Conservation (phyloP, 2,113 vertebrate species). For the Leucopsar rothschildi region DNA sequence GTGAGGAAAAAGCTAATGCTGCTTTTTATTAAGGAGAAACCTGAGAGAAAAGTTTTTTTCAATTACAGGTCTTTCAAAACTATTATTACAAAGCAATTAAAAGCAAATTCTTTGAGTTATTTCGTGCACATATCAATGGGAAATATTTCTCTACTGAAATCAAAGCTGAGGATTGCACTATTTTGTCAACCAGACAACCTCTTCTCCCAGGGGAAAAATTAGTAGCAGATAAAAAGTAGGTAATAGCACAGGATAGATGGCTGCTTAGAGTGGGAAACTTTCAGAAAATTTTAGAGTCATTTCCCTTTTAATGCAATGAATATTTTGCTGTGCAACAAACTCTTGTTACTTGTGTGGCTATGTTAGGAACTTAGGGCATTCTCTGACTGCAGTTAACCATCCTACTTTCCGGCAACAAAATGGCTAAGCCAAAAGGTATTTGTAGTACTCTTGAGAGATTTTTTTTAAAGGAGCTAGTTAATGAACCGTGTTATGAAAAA, state of each 20-base stretch:
- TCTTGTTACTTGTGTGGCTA: not conserved
- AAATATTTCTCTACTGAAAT: not conserved
- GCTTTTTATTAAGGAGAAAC: not conserved
- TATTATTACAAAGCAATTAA: conserved; percentile 8
- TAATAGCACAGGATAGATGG: not conserved
- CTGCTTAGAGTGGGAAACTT: not conserved
- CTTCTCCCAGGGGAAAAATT: not conserved
- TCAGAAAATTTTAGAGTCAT: not conserved
- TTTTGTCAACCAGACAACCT: not conserved
- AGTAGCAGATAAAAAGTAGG: not conserved
- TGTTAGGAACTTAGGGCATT: not conserved
- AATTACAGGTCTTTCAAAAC: not conserved
- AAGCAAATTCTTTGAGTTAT: not conserved
- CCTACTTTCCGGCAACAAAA: not conserved
- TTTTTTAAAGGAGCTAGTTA: not conserved
- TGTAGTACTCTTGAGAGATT: not conserved
- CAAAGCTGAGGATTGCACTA: not conserved
- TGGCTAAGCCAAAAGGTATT: not conserved
- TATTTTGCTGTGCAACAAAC: not conserved
- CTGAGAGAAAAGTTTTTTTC: not conserved
- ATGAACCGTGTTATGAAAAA: not conserved
- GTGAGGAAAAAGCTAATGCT: not conserved
- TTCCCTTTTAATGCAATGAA: not conserved
- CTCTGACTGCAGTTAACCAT: not conserved
- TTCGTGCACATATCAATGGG: not conserved